Evolutionary conservation across 2,113 vertebrate species (phyloP).

Genomic region (Seriola aureovittata): DNA sequence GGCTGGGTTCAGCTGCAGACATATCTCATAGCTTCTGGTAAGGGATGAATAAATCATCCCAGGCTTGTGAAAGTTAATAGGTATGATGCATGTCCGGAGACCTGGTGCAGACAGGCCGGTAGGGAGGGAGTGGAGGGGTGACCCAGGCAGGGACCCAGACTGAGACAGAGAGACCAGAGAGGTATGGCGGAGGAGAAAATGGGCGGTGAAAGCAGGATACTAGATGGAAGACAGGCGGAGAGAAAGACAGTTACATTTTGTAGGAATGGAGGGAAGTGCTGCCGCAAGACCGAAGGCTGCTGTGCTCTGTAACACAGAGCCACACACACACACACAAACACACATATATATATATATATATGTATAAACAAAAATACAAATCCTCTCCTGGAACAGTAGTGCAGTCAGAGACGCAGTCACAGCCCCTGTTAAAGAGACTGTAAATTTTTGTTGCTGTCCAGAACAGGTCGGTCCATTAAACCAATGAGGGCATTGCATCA

Average conservation of each 20-base stretch:
- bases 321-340: not conserved
- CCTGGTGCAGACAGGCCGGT: constrained; percentile 20
- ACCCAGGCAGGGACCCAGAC: constrained; percentile 1
- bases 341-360: too few species aligned
- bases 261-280: constrained; percentile 8
- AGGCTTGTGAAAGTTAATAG: constrained; percentile 61
- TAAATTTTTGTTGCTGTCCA: constrained; percentile 62
- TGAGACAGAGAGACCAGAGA: constrained; percentile 35
- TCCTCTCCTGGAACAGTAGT: constrained; percentile 41
- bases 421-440: constrained; percentile 61
- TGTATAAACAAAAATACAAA: not conserved
- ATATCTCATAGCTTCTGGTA: constrained; percentile 64
- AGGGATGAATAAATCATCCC: constrained; percentile 76
- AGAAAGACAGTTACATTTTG: constrained; percentile 49
- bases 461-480: constrained; percentile 40
- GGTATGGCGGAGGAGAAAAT: not conserved
- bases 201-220: constrained; percentile 31
- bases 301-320: constrained; percentile 23
- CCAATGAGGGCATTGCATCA: constrained; percentile 45
- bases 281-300: constrained; percentile 38
- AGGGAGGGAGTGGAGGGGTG: constrained; percentile 12
- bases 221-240: constrained; percentile 56
- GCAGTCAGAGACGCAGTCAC: constrained; percentile 41
- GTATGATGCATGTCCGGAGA: constrained; percentile 71
- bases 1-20: constrained; percentile 40